Percentiles rank a stretch among this genome's conserved stretches.
phyloP scores from a whole-genome alignment of 2,888 invertebrate genomes.

The Mystacides longicornis region DNA sequence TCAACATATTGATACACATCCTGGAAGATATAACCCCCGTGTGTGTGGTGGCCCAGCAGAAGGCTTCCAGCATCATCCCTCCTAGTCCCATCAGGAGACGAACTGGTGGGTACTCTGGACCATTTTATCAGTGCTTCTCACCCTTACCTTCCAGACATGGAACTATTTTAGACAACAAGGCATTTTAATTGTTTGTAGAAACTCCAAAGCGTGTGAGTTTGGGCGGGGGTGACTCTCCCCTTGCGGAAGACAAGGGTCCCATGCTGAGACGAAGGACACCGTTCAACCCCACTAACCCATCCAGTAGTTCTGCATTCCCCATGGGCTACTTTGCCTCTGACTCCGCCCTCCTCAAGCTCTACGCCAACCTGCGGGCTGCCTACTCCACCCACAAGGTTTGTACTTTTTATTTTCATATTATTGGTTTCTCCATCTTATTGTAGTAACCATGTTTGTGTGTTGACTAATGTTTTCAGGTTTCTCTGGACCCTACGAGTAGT shows the following conservation, averaged over 20 bases:
- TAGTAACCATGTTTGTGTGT: neutral
- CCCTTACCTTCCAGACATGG: no score
- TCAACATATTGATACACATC: constrained; percentile 69
- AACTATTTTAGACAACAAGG: neutral
- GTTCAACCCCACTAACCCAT: constrained; percentile 29
- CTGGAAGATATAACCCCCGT: constrained; percentile 61
- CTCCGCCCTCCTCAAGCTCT: constrained; percentile 79
- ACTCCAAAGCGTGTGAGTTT: neutral
- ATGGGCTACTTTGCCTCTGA: constrained; percentile 59
- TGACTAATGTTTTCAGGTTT: constrained; percentile 49
- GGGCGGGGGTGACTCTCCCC: neutral
- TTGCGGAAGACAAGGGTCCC: constrained; percentile 19
- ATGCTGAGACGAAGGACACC: constrained; percentile 15
- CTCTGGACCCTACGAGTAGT: constrained; percentile 68
- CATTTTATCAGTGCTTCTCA: neutral
- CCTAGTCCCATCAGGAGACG: constrained; percentile 50
- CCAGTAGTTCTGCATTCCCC: constrained; percentile 36
- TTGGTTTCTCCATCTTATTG: neutral
- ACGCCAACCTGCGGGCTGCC: constrained; percentile 72
- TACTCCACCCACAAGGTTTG: constrained; percentile 80
- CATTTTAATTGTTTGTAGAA: neutral
- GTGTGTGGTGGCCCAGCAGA: constrained; percentile 38
- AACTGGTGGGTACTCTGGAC: constrained; percentile 32
- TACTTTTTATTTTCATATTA: neutral
- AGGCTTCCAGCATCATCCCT: constrained; percentile 41